Evolutionary conservation across 1,140 invertebrate genomes (phyloP), one percentile per base, ranked within the genome.

Genomic region (Asbolus verrucosus): DNA sequence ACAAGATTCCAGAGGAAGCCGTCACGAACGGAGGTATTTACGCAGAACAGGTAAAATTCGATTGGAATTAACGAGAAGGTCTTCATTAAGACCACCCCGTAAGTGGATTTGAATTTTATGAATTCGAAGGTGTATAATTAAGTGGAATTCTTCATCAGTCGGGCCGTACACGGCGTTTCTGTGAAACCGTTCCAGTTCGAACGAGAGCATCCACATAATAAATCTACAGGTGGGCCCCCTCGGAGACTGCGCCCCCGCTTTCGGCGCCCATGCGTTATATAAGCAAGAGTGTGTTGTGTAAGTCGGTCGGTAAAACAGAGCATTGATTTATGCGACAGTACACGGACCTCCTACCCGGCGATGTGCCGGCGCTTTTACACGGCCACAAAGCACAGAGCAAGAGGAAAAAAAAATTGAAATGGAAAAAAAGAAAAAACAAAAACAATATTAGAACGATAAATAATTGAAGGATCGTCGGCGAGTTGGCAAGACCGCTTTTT

Each of bases 401-500:
- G 54, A 31, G 54, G 30, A 41, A 39, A 11, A 15, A 63, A 62
- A 61, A 61, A 70, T 33, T 19, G 21, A 46, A 61, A 31, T n/a
- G n/a, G n/a, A 67, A 31, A 67, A 43, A 41, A 39, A 11, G 30
- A 63, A 62, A 61, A 61, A 70, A 50, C 30, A 38, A 46, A 61
- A 31, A 50, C 54, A 65, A 70, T 54, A 70, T 63, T 54, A 65
- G 60, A 41, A 69, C 60, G 39, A 69, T 69, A 50, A 63, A 59
- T 61, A 60, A 41, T 14, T 21, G 0, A 27, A 27, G 24, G 8
- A 39, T 39, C 41, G n/a, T n/a, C n/a, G n/a, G n/a, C n/a, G n/a
- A n/a, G n/a, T n/a, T n/a, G n/a, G n/a, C n/a, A n/a, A n/a, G n/a
- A n/a, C n/a, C n/a, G n/a, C n/a, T n/a, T n/a, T n/a, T n/a, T n/a